Percentiles rank a stretch among this genome's conserved stretches.
phyloP scores from a whole-genome alignment of 2,888 invertebrate species.

The Pterostichus niger region DNA sequence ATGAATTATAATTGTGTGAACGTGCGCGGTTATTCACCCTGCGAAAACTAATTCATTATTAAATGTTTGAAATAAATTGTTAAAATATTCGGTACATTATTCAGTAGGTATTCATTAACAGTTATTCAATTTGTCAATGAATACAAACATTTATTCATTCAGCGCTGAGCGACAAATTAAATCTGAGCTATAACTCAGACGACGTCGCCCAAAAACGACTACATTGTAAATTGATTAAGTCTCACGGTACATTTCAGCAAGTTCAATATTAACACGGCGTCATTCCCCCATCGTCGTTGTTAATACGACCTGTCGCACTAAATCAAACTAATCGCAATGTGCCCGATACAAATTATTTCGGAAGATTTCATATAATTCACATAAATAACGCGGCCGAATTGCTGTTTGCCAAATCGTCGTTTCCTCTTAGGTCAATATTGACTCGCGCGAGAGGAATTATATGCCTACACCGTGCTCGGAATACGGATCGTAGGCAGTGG shows the following conservation, averaged over 20 bases:
- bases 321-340: slow-evolving; percentile 54
- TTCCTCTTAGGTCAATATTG: slow-evolving; percentile 59
- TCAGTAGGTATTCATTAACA: slow-evolving; percentile 21
- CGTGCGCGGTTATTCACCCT: slow-evolving; percentile 16
- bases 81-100: slow-evolving; percentile 34
- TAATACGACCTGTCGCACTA: slow-evolving; percentile 33
- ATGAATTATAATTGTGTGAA: slow-evolving; percentile 16
- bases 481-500: not conserved
- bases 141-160: slow-evolving; percentile 38
- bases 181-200: slow-evolving; percentile 7
- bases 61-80: slow-evolving; percentile 37
- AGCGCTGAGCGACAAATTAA: slow-evolving; percentile 3
- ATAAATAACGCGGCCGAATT: slow-evolving; percentile 58
- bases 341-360: slow-evolving; percentile 59
- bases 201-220: slow-evolving; percentile 10
- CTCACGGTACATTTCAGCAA: slow-evolving; percentile 6
- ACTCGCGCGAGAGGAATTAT: slow-evolving; percentile 46
- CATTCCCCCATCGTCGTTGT: not conserved
- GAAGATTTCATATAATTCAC: slow-evolving; percentile 60
- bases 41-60: not conserved
- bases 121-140: slow-evolving; percentile 38
- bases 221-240: slow-evolving; percentile 20
- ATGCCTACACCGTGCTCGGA: slow-evolving; percentile 35
- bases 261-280: slow-evolving; percentile 1
- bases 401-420: slow-evolving; percentile 61